Percentiles rank a stretch among this genome's conserved stretches.
Conservation (phyloP, 2,888 invertebrate species). For the Xylota sylvarum region DNA sequence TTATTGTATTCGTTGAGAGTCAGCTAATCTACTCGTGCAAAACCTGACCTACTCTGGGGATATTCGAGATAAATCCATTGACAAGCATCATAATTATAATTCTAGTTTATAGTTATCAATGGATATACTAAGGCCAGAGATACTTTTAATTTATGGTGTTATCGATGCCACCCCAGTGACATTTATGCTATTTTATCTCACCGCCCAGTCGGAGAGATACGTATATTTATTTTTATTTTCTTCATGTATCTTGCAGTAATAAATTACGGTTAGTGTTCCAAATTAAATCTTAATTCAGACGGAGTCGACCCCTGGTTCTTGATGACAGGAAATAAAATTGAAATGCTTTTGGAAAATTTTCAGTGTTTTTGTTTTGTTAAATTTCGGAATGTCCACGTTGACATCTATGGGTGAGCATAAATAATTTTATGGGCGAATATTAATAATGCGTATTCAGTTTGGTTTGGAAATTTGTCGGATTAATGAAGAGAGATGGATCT, state of each 20-base stretch:
- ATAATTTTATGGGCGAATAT: slow-evolving; percentile 61
- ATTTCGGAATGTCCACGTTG: slow-evolving; percentile 50
- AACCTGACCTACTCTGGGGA: slow-evolving; percentile 27
- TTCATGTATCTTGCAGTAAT: slow-evolving; percentile 28
- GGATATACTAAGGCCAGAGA: slow-evolving; percentile 11
- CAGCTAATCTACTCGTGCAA: slow-evolving; percentile 1
- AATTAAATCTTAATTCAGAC: slow-evolving; percentile 51
- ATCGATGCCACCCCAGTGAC: slow-evolving; percentile 43
- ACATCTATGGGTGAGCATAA: slow-evolving; percentile 55
- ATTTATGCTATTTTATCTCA: slow-evolving; percentile 30
- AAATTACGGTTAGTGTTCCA: slow-evolving; percentile 51
- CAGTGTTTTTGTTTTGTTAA: slow-evolving; percentile 6
- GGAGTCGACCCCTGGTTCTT: slow-evolving; percentile 33
- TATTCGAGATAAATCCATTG: slow-evolving; percentile 6
- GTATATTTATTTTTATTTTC: slow-evolving; percentile 12
- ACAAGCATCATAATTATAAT: slow-evolving; percentile 1
- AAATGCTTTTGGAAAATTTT: slow-evolving; percentile 41
- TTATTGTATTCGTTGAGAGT: background rate
- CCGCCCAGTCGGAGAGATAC: background rate
- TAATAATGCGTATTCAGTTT: slow-evolving; percentile 47
- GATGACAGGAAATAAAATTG: slow-evolving; percentile 45
- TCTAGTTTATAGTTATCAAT: slow-evolving; percentile 25
- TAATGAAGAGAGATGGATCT: slow-evolving; percentile 33
- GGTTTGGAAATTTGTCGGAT: slow-evolving; percentile 24
- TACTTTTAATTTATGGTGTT: slow-evolving; percentile 31